Evolutionary conservation across 1,140 invertebrate genomes (phyloP), one percentile per base, ranked within the genome.

Genomic region (Cardiocondyla obscurior): DNA sequence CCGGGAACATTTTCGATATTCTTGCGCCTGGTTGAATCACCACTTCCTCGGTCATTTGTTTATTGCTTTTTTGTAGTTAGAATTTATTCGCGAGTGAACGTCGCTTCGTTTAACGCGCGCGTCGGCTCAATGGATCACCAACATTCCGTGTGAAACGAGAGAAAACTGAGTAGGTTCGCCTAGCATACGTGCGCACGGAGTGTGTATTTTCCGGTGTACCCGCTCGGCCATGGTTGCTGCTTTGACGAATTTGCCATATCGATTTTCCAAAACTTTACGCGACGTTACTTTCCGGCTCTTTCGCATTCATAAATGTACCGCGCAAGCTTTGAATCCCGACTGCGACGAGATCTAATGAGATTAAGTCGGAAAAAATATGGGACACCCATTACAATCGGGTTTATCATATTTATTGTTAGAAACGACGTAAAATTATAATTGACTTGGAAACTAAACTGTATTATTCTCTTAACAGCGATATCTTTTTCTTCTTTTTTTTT

Each of bases 51-150:
- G 46, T 12, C 62, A 69, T 79, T 79, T 79, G 62, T 79, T 79
- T 79, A 55, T 79, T 79, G 62, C 62, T 69, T 69, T 79, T 79
- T 49, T 69, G 42, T 33, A 60, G 42, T 69, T 46, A 19, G 46
- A 79, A 79, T 79, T 79, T 79, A 79, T 55, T 79, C 74, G 73
- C 30, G 57, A 76, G 58, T 76, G 49, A 76, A 64, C 42, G 46
- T 22, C 46, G 74, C 74, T 67, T 69, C 62, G 74, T 69, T 79
- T 69, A 79, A 79, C 74, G 33, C 74, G 74, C 60, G 74, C 46
- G 30, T 67, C 22, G 19, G 62, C 74, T 69, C 74, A 53, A 12
- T 12, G 33, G 46, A 51, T 77, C 74, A 33, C 60, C 33, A 33
- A 49, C 62, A 69, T 69, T 79, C 46, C 33, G 51, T 53, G 36